A percentile compares a stretch with the other conserved stretches of the same genome.
phyloP scores from a whole-genome alignment of 2,797 vertebrate genomes.

The Epinephelus coioides region DNA sequence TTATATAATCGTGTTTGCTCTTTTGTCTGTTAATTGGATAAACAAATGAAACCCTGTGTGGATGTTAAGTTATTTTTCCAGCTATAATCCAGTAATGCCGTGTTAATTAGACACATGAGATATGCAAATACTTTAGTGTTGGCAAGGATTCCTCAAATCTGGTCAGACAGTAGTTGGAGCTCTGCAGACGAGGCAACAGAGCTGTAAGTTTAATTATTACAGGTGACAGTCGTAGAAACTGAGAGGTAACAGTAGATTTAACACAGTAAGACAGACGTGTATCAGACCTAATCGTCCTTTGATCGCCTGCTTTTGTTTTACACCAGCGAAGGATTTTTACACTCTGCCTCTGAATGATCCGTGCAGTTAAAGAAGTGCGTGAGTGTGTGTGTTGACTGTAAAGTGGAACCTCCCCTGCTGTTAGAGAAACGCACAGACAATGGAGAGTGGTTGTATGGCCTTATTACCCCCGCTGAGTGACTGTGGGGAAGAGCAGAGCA shows the following conservation, averaged over 20 bases:
- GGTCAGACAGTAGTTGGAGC: neutral
- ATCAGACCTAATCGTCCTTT: neutral
- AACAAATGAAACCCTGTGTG: neutral
- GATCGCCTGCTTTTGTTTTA: neutral
- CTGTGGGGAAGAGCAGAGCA: neutral
- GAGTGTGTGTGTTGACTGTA: slow-evolving; percentile 23
- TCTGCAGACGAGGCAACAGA: no score
- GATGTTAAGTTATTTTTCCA: neutral
- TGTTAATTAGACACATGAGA: neutral
- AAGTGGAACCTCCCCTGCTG: slow-evolving; percentile 27
- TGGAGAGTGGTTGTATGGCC: slow-evolving; percentile 9
- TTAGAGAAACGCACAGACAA: slow-evolving; percentile 23
- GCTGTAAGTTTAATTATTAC: neutral
- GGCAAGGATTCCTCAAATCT: neutral
- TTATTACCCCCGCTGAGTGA: slow-evolving; percentile 28
- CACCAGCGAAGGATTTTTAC: neutral
- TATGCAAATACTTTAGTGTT: neutral
- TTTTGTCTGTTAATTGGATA: neutral
- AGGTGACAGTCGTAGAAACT: neutral
- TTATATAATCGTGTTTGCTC: neutral
- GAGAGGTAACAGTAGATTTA: no score
- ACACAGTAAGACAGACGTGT: no score
- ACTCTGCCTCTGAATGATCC: slow-evolving; percentile 7
- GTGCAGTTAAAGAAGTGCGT: neutral
- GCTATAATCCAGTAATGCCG: neutral